Base-by-base conservation (phyloP, 2,113 vertebrate genomes). In the Indicator maculatus region DNA sequence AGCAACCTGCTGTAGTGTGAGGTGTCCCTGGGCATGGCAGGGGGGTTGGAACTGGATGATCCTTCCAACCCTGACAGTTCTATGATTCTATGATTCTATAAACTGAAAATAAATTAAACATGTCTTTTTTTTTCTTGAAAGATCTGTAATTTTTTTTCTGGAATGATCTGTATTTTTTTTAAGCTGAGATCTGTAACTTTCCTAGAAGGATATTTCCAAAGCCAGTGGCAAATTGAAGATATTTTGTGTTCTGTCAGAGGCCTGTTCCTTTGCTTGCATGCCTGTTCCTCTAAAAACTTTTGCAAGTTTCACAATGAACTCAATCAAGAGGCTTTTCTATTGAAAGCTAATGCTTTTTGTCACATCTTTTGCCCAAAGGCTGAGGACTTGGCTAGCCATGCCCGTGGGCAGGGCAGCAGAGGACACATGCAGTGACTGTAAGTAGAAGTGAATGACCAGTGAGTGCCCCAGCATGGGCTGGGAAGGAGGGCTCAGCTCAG, bases 341-440 rank as follows among this genome's bases (percentile, higher is more conserved):
- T 91, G 69, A 88, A 88, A 72, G 69, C 36, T 97, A 89, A 97
- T 96, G 53, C 64, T 75, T 93, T 90, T 60, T 97, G 97, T 96
- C 95, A 95, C 27, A 60, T 93, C 55, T 83, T 85, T 91, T 91
- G 95, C 96, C 90, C 2, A 15, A 86, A 88, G 91, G 92, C 69
- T 21, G 60, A 58, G 50, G 61, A 69, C 52, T 89, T 89, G 78
- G 82, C 84, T 83, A 86, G 31, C 61, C 38, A 26, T 36, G 64
- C 79, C 93, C 4, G 0, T 63, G 91, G 91, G 86, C 92, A 88
- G 64, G 64, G 66, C 81, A 85, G 67, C 76, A 91, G 91, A 84
- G 86, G 74, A 88, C 6, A 7, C 27, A 33, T 50, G 75, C 76
- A 64, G 50, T 96, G 92, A 96, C 83, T 94, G 15, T 93, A 91